Conservation (phyloP, 2,797 vertebrate species). For the Aphelocoma californica region DNA sequence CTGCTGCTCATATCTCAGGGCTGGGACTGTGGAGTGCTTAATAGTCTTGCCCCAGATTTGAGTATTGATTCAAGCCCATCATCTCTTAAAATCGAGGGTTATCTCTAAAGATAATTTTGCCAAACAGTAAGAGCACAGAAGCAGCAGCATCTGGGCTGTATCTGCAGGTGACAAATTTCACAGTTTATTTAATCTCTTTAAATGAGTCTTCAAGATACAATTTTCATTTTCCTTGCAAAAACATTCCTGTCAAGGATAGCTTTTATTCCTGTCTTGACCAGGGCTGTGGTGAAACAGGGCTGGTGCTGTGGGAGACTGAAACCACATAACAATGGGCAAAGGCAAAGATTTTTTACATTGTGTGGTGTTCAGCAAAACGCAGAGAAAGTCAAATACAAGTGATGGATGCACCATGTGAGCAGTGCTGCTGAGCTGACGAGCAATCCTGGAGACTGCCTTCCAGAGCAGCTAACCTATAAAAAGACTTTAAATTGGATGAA, state of each 20-base stretch:
- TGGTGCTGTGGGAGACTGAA: background rate
- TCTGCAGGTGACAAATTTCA: background rate
- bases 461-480: background rate
- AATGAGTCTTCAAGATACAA: background rate
- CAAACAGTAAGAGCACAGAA: background rate
- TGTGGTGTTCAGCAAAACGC: background rate
- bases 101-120: background rate
- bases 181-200: background rate
- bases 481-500: background rate
- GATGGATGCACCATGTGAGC: background rate
- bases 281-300: background rate
- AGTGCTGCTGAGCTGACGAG: background rate
- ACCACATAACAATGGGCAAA: background rate
- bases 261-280: background rate
- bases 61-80: background rate
- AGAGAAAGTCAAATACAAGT: accelerated
- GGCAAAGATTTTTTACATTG: background rate
- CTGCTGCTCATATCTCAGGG: background rate
- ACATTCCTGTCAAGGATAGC: background rate
- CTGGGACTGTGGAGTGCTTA: background rate
- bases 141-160: background rate
- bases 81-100: background rate
- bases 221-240: background rate
- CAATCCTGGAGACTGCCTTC: background rate
- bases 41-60: background rate